phyloP scores from a whole-genome alignment of 2,888 invertebrate species.

The Andrena hattorfiana region DNA sequence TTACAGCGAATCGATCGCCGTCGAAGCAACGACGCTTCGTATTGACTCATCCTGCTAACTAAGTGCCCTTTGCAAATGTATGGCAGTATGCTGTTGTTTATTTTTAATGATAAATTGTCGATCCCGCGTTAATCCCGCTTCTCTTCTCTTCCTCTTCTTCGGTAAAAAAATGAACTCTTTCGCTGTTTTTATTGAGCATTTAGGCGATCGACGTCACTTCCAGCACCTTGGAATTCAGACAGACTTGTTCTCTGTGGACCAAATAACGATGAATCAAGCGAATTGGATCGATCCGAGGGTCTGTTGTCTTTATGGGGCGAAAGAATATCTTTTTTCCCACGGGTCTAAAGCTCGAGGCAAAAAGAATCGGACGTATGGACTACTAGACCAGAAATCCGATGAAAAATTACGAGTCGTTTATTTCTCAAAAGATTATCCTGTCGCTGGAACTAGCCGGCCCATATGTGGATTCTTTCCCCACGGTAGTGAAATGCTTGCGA shows the following conservation, averaged over 20 bases:
- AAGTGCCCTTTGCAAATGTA: slow-evolving; percentile 32
- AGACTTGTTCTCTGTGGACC: not conserved
- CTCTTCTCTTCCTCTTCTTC: not conserved
- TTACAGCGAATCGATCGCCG: slow-evolving; percentile 42
- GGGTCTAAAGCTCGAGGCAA: too few relatives aligned
- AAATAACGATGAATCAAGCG: slow-evolving; percentile 21
- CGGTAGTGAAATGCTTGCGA: not conserved
- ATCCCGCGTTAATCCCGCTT: slow-evolving; percentile 13
- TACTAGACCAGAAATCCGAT: not conserved
- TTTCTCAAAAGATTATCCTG: not conserved
- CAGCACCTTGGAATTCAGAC: slow-evolving; percentile 18
- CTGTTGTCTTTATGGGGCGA: slow-evolving; percentile 19
- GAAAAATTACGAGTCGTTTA: not conserved
- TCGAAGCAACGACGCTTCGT: slow-evolving; percentile 21
- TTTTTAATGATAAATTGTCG: slow-evolving; percentile 42
- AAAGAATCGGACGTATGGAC: too few relatives aligned
- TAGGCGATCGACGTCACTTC: slow-evolving; percentile 49
- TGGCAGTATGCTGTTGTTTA: slow-evolving; percentile 67
- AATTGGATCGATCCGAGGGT: slow-evolving; percentile 9
- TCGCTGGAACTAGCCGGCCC: not conserved
- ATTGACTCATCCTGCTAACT: slow-evolving; percentile 28
- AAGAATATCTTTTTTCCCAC: not conserved
- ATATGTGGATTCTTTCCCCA: not conserved
- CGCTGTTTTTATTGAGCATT: slow-evolving; percentile 65
- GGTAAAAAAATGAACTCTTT: slow-evolving; percentile 30